Conservation (phyloP, 2,888 invertebrate species). For the Rhagium mordax region DNA sequence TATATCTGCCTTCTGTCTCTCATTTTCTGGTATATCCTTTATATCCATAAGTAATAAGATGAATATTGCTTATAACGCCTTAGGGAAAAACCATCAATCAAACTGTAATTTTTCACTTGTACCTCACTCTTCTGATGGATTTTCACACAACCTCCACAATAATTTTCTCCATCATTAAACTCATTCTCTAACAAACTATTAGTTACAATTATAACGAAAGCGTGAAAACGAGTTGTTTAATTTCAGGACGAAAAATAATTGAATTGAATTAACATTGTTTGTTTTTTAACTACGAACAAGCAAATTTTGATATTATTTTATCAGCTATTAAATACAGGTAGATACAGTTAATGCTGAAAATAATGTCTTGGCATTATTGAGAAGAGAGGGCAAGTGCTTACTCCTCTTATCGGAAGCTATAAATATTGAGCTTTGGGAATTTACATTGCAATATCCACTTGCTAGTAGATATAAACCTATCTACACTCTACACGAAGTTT, state of each 20-base stretch:
- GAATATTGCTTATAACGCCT: conserved; percentile 30
- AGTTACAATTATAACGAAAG: no score
- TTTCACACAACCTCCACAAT: conserved; percentile 28
- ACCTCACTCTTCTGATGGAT: conserved; percentile 23
- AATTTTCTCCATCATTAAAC: conserved; percentile 20
- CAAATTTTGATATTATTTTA: no score
- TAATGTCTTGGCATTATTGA: conserved; percentile 57
- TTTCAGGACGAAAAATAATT: no score
- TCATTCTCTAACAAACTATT: no score
- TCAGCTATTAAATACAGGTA: neutral
- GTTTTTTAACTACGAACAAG: no score
- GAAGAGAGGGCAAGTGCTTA: conserved; percentile 55
- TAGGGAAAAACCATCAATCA: conserved; percentile 40
- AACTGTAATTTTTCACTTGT: conserved; percentile 40
- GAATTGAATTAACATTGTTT: neutral
- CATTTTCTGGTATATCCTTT: conserved; percentile 35
- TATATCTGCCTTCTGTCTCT: conserved; percentile 35
- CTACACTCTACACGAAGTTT: conserved; percentile 56
- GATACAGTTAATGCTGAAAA: conserved; percentile 21
- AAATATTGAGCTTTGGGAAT: conserved; percentile 61
- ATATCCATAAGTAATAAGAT: conserved; percentile 39
- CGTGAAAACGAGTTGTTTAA: no score
- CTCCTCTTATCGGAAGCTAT: conserved; percentile 60
- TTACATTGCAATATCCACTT: conserved; percentile 65
- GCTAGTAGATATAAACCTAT: conserved; percentile 62